These are phyloP conservation scores for Calliphora vomitoria DNA, from an alignment of 2,888 invertebrate genomes.

Conservation along the genomic window DNA sequence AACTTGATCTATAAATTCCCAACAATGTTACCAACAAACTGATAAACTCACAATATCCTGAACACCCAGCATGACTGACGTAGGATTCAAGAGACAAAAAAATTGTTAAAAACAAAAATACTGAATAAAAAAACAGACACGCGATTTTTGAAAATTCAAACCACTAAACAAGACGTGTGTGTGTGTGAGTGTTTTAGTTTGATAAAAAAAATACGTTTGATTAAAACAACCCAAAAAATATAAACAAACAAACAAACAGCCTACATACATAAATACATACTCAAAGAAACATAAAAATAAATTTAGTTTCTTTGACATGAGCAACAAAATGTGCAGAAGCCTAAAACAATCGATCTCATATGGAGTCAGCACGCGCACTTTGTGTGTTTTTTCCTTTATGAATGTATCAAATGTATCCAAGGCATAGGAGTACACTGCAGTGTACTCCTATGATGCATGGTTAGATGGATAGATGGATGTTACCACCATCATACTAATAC, in stretches of 20 bases:
- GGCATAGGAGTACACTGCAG: too few relatives aligned
- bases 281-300: slow-evolving; percentile 19
- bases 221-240: slow-evolving; percentile 44
- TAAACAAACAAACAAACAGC: slow-evolving; percentile 27
- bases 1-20: neutral
- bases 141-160: slow-evolving; percentile 72
- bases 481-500: slow-evolving; percentile 45
- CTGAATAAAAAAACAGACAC: slow-evolving; percentile 57
- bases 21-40: slow-evolving; percentile 4
- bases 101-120: slow-evolving; percentile 31
- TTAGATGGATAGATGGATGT: slow-evolving; percentile 56
- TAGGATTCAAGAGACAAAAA: slow-evolving; percentile 17
- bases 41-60: neutral
- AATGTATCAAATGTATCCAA: slow-evolving; percentile 21
- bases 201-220: slow-evolving; percentile 52
- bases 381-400: slow-evolving; percentile 34
- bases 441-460: slow-evolving; percentile 40
- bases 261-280: slow-evolving; percentile 48
- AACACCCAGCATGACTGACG: neutral
- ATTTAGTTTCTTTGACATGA: slow-evolving; percentile 64
- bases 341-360: slow-evolving; percentile 82
- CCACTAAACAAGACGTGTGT: slow-evolving; percentile 7
- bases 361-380: slow-evolving; percentile 81
- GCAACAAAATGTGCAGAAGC: slow-evolving; percentile 78
- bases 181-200: slow-evolving; percentile 29